Evolutionary conservation across 1,140 invertebrate species (phyloP), one percentile per base, ranked within the genome.

Genomic region (Tetraneura akinire): DNA sequence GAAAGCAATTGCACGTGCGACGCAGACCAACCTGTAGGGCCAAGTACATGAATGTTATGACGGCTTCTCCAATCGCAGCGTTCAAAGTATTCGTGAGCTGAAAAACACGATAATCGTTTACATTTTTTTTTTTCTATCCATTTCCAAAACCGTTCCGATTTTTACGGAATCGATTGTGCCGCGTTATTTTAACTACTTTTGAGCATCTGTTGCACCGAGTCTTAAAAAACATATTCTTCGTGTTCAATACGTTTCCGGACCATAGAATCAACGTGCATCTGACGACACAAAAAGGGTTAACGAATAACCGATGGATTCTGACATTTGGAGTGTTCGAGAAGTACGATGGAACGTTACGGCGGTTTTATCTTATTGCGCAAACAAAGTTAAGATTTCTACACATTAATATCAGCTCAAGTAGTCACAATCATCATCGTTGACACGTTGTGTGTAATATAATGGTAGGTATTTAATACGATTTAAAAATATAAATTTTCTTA

Each of bases 1-100:
- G 45, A 1, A 76, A 76, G 14, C 55, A 60, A 9, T 11, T 42
- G 37, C 32, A 42, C 0, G 9, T 16, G 10, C 57, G 16, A 1
- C 55, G n/a, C 14, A 76, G 29, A 45, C 51, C 32, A 18, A 60
- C 8, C 21, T 60, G 73, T 16, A 76, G 6, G n/a, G 73, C 73
- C 21, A 76, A 60, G 37, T 42, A 76, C 82, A 81, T 85, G 21
- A 76, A 57, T 14, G 73, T 76, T 32, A 76, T 26, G 26, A 62
- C 9, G 13, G 55, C 74, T 45, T 78, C 74, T 2, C 18, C 23
- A 9, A 9, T 45, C 0, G 55, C 29, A 8, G 55, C 53, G 18
- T 45, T 47, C 16, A 76, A 47, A 11, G 55, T 16, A 21, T 26
- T 23, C 0, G n/a, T 1, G 60, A 2, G n/a, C 74, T 78, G 55